phyloP scores from a whole-genome alignment of 2,888 invertebrate genomes.

The Aplocera efformata region DNA sequence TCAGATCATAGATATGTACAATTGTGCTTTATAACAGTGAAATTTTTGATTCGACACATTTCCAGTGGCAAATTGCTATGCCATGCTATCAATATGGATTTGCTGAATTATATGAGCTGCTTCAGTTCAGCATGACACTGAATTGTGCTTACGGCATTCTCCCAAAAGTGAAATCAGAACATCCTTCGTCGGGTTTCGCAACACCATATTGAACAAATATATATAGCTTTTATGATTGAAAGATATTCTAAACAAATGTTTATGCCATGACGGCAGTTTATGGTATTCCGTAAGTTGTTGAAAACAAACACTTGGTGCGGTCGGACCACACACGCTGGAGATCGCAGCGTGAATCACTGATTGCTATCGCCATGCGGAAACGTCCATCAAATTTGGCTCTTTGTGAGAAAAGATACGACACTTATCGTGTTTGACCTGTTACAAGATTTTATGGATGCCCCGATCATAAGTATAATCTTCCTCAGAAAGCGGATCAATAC shows the following conservation, averaged over 20 bases:
- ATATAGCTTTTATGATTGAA: constrained; percentile 9
- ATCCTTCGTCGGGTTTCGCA: constrained; percentile 1
- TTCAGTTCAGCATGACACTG: too few relatives aligned
- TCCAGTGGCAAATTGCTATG: too few relatives aligned
- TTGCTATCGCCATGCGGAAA: constrained; percentile 29
- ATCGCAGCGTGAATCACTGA: constrained; percentile 35
- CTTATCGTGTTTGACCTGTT: constrained; percentile 1
- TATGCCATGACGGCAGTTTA: constrained; percentile 37
- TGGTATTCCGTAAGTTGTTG: constrained; percentile 39
- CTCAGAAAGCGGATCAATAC: too few relatives aligned
- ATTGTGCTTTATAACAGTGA: too few relatives aligned
- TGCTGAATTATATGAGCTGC: too few relatives aligned
- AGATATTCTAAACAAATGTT: constrained; percentile 35
- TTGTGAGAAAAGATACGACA: constrained; percentile 1
- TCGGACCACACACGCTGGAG: constrained; percentile 48
- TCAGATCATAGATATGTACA: too few relatives aligned
- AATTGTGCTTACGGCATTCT: too few relatives aligned
- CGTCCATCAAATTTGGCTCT: constrained; percentile 18
- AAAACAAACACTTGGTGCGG: constrained; percentile 38
- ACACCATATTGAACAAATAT: constrained; percentile 2
- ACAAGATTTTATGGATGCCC: background rate
- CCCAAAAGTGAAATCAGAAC: too few relatives aligned
- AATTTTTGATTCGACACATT: too few relatives aligned
- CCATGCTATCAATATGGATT: too few relatives aligned
- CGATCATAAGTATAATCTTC: too few relatives aligned